Conservation (phyloP, 2,888 invertebrate genomes). For the Nipponacmea schrenckii region DNA sequence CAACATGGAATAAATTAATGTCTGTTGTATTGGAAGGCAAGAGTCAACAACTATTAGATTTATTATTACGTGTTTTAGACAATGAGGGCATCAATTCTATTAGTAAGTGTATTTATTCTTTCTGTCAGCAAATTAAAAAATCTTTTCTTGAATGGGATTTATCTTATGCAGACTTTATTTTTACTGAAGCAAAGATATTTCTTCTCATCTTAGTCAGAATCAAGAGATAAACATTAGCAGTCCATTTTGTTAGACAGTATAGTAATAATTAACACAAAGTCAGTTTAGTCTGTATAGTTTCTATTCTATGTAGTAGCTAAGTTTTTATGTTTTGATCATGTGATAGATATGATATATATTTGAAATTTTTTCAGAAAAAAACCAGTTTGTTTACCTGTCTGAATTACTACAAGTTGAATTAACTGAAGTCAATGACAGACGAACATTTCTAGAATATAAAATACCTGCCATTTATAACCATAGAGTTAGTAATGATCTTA, state of each 20-base stretch:
- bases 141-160: no score
- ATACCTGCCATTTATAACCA: conserved; percentile 61
- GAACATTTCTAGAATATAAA: conserved; percentile 55
- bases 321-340: no score
- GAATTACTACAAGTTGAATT: conserved; percentile 69
- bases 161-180: no score
- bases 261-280: no score
- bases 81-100: conserved; percentile 54
- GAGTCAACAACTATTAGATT: conserved; percentile 56
- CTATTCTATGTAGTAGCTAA: no score
- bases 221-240: no score
- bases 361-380: conserved; percentile 50
- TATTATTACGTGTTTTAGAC: conserved; percentile 68
- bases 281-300: no score
- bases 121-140: background rate
- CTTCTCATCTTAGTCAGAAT: no score
- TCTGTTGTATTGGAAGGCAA: conserved; percentile 53
- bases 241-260: no score
- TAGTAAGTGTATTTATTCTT: conserved; percentile 33
- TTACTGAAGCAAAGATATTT: no score
- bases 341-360: background rate
- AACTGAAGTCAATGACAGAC: conserved; percentile 65
- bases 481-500: conserved; percentile 53
- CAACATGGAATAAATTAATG: conserved; percentile 64
- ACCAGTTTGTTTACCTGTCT: conserved; percentile 67